Base-by-base conservation (phyloP, 1,140 invertebrate species). In the Drosophila lowei region DNA sequence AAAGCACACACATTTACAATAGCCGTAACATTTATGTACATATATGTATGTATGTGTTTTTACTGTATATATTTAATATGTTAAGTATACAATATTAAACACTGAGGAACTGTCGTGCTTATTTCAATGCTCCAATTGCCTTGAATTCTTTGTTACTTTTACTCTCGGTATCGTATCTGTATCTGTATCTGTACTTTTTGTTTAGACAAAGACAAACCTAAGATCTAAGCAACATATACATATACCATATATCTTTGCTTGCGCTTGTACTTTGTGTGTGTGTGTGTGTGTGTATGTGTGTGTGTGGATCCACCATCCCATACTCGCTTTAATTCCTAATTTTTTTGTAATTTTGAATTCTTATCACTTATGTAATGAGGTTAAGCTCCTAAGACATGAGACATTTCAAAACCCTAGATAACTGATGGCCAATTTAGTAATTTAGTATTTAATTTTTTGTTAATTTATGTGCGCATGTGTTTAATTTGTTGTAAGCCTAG, bases 91-190 rank as follows among this genome's bases (percentile, higher is more conserved):
- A 88, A 73, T 88, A 79, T 88, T 88, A 81, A 88, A 86, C 83
- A 88, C 83, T 83, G 83, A 88, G 83, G 83, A 88, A 88, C 83
- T 88, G 83, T 88, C 83, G 83, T 88, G 83, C 83, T 88, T 88
- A 76, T 70, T 88, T 88, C 78, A 78, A 88, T 81, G 83, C 71
- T 59, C 65, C 65, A 66, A 38, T 72, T 60, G 70, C 75, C 48
- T 73, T 73, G 70, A 73, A 75, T 67, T 64, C 48, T 59, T 53
- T 76, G 25, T 23, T 79, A 48, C 43, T 68, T 68, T 57, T 58
- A 62, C 49, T 11, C 9, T 38, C 34, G 34, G 34, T 38, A 21
- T 30, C 28, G 28, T 30, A 28, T 28, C 7, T 30, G 8, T 28
- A 28, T 41, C 23, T 18, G 16, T 23, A 56, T 68, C 44, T 55